Evolutionary conservation across 2,888 invertebrate genomes (phyloP).

Genomic region (Melanchra persicariae): DNA sequence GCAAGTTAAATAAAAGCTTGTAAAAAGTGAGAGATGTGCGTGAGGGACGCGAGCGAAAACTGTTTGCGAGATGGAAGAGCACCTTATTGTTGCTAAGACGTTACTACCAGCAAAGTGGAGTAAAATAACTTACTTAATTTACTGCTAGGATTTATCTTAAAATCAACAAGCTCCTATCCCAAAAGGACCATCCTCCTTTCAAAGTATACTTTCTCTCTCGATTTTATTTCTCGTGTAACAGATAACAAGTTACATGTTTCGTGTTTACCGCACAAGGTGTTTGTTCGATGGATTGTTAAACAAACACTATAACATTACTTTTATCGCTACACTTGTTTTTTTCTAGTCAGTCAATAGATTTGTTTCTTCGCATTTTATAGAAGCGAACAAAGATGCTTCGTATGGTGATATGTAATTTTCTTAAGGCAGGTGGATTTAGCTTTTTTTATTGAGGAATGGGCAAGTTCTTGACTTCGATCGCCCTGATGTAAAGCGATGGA

Average conservation of each 20-base stretch:
- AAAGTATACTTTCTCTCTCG: background rate
- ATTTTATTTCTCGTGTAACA: constrained; percentile 10
- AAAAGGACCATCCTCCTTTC: background rate
- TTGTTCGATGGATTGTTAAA: constrained; percentile 32
- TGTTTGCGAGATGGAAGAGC: too few species aligned
- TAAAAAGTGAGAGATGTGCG: too few species aligned
- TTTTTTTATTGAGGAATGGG: too few species aligned
- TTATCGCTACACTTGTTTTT: constrained; percentile 21
- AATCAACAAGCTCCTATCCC: background rate
- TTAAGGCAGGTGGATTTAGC: too few species aligned
- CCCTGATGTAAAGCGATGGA: too few species aligned
- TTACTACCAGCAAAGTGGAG: too few species aligned
- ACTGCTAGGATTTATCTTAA: background rate
- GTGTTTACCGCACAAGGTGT: constrained; percentile 40
- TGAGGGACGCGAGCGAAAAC: too few species aligned
- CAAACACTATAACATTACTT: constrained; percentile 42
- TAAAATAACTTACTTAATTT: background rate
- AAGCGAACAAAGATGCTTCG: background rate
- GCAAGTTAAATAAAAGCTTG: too few species aligned
- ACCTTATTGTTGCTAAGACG: too few species aligned
- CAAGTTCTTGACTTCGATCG: too few species aligned
- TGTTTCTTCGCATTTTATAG: constrained; percentile 19
- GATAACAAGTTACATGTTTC: constrained; percentile 24
- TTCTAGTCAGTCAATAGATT: constrained; percentile 23
- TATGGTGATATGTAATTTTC: background rate